Conservation (phyloP, 1,140 invertebrate genomes). For the Drosophila truncata region DNA sequence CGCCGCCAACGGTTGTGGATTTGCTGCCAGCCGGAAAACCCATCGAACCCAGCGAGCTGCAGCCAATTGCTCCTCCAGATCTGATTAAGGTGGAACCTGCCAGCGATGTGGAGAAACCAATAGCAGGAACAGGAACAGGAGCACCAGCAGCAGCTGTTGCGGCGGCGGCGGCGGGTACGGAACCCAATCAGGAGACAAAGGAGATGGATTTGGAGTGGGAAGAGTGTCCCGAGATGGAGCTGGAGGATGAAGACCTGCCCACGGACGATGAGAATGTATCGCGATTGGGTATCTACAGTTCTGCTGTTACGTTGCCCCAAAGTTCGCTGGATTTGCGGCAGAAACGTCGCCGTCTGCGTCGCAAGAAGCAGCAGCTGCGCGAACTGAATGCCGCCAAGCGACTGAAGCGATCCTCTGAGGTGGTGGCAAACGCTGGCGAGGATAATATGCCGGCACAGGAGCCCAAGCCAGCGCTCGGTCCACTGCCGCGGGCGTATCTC, state of each 20-base stretch:
- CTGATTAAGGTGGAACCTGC: conserved; percentile 55
- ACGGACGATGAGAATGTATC: conserved; percentile 72
- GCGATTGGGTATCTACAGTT: conserved; percentile 60
- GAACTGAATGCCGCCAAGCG: conserved; percentile 69
- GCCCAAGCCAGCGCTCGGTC: conserved; percentile 30
- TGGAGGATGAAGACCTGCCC: conserved; percentile 52
- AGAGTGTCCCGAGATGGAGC: conserved; percentile 28
- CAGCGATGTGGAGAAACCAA: conserved; percentile 41
- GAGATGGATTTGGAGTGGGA: conserved; percentile 28
- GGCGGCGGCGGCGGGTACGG: background rate
- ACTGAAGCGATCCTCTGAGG: conserved; percentile 51
- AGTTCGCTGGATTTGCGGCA: conserved; percentile 47
- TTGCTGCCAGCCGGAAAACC: conserved; percentile 54
- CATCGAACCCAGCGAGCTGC: conserved; percentile 25
- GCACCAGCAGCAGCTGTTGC: background rate
- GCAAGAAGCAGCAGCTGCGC: conserved; percentile 64
- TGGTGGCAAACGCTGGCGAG: conserved; percentile 11
- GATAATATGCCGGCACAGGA: conserved; percentile 6
- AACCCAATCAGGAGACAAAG: conserved; percentile 22
- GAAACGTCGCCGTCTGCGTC: conserved; percentile 62
- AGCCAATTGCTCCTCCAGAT: conserved; percentile 21
- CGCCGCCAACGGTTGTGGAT: conserved; percentile 80
- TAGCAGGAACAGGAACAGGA: background rate
- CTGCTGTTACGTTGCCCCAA: conserved; percentile 62
- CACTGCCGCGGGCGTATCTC: conserved; percentile 53